Evolutionary conservation across 2,797 vertebrate genomes (phyloP).

Genomic region (Harpagifer antarcticus): DNA sequence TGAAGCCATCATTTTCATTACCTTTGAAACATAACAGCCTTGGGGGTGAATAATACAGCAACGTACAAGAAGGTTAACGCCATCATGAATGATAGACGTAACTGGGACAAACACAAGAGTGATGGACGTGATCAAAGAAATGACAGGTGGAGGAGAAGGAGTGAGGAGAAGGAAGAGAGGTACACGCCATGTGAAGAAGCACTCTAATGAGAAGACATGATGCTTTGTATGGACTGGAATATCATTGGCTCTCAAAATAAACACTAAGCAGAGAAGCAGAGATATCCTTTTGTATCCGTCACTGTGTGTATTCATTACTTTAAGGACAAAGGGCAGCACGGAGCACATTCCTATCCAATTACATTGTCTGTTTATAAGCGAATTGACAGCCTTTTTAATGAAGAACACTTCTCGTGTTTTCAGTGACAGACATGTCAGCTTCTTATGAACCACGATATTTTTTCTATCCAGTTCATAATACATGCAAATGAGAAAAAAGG

Average conservation of each 20-base stretch:
- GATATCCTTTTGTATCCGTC: neutral
- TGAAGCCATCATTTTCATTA: slow-evolving; percentile 20
- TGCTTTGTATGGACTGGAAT: neutral
- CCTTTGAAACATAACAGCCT: too few relatives aligned
- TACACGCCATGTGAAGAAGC: too few relatives aligned
- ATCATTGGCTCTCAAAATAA: neutral
- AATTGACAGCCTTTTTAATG: slow-evolving; percentile 25
- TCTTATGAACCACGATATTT: neutral
- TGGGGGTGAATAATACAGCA: too few relatives aligned
- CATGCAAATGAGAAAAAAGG: neutral
- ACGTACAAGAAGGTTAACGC: slow-evolving; percentile 6
- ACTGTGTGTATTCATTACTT: neutral
- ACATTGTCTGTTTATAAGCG: slow-evolving; percentile 21
- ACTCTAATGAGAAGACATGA: too few relatives aligned
- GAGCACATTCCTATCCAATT: neutral
- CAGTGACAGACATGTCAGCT: slow-evolving; percentile 13
- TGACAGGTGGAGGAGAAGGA: slow-evolving; percentile 42
- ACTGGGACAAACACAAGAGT: slow-evolving; percentile 45
- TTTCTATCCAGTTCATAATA: slow-evolving; percentile 11
- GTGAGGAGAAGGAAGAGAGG: slow-evolving; percentile 1
- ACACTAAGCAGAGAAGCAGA: neutral
- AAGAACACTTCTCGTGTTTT: slow-evolving; percentile 4
- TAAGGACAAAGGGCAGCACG: neutral
- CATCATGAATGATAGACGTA: slow-evolving; percentile 41
- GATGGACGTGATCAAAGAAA: slow-evolving; percentile 51